Conservation (phyloP, 1,140 invertebrate species). For the Antheraea pernyi region DNA sequence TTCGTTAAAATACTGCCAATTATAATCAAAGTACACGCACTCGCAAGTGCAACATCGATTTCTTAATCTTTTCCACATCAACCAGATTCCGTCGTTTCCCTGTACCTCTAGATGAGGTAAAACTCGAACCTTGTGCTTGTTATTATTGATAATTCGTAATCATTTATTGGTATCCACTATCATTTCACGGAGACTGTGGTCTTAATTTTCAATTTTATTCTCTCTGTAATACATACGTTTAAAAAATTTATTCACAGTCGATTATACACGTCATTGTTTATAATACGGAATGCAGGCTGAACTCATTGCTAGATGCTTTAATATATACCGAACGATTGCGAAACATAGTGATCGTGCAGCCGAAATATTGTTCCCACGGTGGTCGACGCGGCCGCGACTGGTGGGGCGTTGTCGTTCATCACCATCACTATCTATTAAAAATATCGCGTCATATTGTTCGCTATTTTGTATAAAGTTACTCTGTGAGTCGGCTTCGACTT, state of each 20-base stretch:
- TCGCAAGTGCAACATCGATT: slow-evolving; percentile 60
- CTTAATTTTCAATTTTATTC: background rate
- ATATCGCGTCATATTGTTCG: slow-evolving; percentile 76
- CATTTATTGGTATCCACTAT: slow-evolving; percentile 15
- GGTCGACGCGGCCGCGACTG: slow-evolving; percentile 36
- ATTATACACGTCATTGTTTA: slow-evolving; percentile 1
- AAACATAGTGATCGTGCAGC: slow-evolving; percentile 51
- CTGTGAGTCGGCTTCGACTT: slow-evolving; percentile 44
- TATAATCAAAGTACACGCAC: slow-evolving; percentile 69
- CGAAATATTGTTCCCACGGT: slow-evolving; percentile 70
- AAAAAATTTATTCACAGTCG: background rate
- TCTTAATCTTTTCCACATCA: slow-evolving; percentile 57
- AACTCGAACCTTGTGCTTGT: slow-evolving; percentile 20
- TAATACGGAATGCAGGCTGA: background rate
- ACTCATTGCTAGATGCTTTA: slow-evolving; percentile 18
- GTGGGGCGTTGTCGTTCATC: slow-evolving; percentile 66
- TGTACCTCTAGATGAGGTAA: slow-evolving; percentile 33
- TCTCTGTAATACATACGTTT: background rate
- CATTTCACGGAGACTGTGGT: background rate
- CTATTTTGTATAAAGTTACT: slow-evolving; percentile 72
- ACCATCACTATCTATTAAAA: slow-evolving; percentile 78
- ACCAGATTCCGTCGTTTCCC: slow-evolving; percentile 36
- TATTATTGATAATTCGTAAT: slow-evolving; percentile 23
- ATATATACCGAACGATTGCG: slow-evolving; percentile 57
- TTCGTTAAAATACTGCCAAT: slow-evolving; percentile 78